Percentiles rank a stretch among this genome's conserved stretches.
phyloP scores from a whole-genome alignment of 2,888 invertebrate species.

The Serrognathus titanus region DNA sequence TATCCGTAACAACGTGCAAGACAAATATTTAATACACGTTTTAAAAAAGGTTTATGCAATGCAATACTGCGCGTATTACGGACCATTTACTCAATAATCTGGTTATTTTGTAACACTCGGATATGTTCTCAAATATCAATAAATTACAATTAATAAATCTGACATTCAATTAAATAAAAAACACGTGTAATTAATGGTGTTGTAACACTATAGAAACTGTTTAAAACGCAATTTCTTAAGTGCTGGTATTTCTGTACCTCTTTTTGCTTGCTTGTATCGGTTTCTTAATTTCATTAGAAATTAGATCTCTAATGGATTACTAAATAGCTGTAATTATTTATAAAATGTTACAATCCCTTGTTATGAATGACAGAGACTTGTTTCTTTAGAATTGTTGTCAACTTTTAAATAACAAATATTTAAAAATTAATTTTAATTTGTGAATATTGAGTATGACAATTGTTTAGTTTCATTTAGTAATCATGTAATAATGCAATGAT shows the following conservation, averaged over 20 bases:
- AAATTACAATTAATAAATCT: constrained; percentile 2
- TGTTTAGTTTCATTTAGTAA: too few relatives aligned
- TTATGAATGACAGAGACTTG: too few relatives aligned
- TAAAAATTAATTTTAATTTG: too few relatives aligned
- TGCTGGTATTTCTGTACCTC: constrained; percentile 9
- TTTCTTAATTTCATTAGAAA: background rate
- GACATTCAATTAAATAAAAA: background rate
- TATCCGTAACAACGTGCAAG: background rate
- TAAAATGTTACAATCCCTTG: too few relatives aligned
- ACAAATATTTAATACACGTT: background rate
- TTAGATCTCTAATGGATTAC: background rate
- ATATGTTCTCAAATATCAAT: constrained; percentile 1
- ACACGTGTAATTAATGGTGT: constrained; percentile 9
- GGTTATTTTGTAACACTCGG: background rate
- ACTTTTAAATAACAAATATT: too few relatives aligned
- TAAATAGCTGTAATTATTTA: too few relatives aligned
- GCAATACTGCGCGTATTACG: background rate
- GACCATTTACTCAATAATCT: background rate
- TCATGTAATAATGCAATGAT: too few relatives aligned
- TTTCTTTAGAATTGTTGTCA: too few relatives aligned
- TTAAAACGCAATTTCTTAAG: constrained; percentile 1
- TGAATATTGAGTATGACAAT: too few relatives aligned
- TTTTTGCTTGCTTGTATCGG: background rate
- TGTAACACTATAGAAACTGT: constrained; percentile 2
- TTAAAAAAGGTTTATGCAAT: background rate